Evolutionary conservation across 2,113 vertebrate genomes (phyloP).

Genomic region (Lagopus muta): DNA sequence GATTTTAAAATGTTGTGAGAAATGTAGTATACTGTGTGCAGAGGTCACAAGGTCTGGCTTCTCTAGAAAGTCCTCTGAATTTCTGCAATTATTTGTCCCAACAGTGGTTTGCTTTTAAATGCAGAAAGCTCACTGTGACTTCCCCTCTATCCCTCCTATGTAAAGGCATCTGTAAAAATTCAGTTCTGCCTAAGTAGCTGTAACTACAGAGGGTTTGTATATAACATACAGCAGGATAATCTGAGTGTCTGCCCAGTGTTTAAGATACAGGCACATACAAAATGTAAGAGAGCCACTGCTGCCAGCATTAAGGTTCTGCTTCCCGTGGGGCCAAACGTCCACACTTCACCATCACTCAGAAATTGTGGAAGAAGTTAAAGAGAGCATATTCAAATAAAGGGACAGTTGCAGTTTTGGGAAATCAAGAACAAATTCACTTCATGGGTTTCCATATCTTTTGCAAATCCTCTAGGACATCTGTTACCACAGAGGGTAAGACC

Average conservation of each 20-base stretch:
- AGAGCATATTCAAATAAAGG: background rate
- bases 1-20: background rate
- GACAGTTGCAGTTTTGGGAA: background rate
- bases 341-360: background rate
- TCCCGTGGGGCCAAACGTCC: background rate
- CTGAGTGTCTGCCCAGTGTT: background rate
- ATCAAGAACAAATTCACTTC: background rate
- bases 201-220: background rate
- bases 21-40: background rate
- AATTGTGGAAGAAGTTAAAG: background rate
- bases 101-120: background rate
- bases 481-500: background rate
- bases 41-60: accelerated
- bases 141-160: accelerated
- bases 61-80: background rate
- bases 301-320: background rate
- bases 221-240: background rate
- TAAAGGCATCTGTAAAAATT: background rate
- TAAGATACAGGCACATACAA: accelerated
- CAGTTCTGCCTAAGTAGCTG: background rate
- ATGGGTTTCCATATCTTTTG: background rate
- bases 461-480: background rate
- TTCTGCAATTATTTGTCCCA: background rate
- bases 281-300: background rate
- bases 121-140: background rate